These are phyloP conservation scores for Oryzias celebensis DNA, from an alignment of 2,113 vertebrate genomes.

Conservation along the genomic window DNA sequence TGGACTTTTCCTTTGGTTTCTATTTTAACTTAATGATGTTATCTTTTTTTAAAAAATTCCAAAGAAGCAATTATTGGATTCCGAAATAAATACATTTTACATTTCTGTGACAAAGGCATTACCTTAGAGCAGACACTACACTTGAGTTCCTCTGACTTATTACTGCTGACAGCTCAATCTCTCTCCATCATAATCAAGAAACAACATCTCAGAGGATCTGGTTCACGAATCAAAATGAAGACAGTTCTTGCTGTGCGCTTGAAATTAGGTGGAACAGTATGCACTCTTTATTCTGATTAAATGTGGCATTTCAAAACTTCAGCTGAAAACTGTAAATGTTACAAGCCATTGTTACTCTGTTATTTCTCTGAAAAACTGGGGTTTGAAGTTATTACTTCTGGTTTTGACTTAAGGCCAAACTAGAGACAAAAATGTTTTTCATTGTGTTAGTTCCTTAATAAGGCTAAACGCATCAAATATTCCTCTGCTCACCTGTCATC, in stretches of 20 bases:
- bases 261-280: neutral
- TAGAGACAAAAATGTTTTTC: neutral
- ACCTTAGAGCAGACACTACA: constrained; percentile 33
- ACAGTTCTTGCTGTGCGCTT: neutral
- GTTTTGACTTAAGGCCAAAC: neutral
- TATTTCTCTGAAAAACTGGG: constrained; percentile 50
- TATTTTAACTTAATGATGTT: too few relatives aligned
- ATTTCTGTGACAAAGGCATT: constrained; percentile 41
- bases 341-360: constrained; percentile 14
- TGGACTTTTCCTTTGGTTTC: too few relatives aligned
- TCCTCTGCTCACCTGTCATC: neutral
- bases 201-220: constrained; percentile 22
- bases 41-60: too few relatives aligned
- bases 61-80: constrained; percentile 41
- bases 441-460: neutral
- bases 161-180: constrained; percentile 58
- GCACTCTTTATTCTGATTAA: constrained; percentile 1
- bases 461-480: too few relatives aligned
- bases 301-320: neutral
- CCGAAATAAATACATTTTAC: constrained; percentile 26
- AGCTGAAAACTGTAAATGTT: neutral
- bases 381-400: constrained; percentile 64
- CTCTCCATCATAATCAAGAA: constrained; percentile 54
- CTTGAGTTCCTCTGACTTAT: constrained; percentile 48
- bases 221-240: constrained; percentile 13